Evolutionary conservation across 2,797 vertebrate species (phyloP).

Genomic region (Syngnathus rostellatus): DNA sequence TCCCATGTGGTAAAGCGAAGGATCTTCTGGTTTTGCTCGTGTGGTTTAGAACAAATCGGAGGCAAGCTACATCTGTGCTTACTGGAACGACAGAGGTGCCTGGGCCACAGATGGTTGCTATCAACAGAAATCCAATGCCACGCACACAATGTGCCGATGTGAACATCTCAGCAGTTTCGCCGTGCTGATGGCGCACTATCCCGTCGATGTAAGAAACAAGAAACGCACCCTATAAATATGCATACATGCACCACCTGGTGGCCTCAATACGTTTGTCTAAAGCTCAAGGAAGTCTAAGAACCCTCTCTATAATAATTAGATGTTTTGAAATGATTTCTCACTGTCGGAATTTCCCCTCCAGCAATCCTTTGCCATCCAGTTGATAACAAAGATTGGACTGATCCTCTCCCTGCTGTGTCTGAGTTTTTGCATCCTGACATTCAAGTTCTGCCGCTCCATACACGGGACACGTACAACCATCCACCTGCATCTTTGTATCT

Average conservation of each 20-base stretch:
- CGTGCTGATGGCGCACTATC: constrained; percentile 76
- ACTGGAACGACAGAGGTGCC: constrained; percentile 59
- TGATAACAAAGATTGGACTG: constrained; percentile 74
- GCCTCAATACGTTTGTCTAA: too few species aligned
- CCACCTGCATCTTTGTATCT: constrained; percentile 78
- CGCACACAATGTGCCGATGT: constrained; percentile 62
- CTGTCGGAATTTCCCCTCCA: constrained; percentile 12
- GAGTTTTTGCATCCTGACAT: constrained; percentile 73
- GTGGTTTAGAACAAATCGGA: constrained; percentile 11
- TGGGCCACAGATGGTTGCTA: constrained; percentile 72
- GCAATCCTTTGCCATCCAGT: constrained; percentile 47
- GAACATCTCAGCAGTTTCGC: constrained; percentile 81
- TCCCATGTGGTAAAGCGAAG: not conserved
- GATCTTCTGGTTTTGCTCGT: constrained; percentile 10
- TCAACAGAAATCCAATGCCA: constrained; percentile 18
- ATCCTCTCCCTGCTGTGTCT: constrained; percentile 73
- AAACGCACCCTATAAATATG: not conserved
- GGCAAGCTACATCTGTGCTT: constrained; percentile 63
- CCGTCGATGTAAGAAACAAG: constrained; percentile 62
- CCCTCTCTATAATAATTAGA: too few species aligned
- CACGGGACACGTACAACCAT: constrained; percentile 78
- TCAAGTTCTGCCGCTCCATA: constrained; percentile 75
- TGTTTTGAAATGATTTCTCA: not conserved
- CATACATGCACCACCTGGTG: not conserved
- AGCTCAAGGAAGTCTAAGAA: too few species aligned